Evolutionary conservation across 2,113 vertebrate genomes (phyloP), one percentile per base, ranked within the genome.

Genomic region (Brachyistius frenatus): DNA sequence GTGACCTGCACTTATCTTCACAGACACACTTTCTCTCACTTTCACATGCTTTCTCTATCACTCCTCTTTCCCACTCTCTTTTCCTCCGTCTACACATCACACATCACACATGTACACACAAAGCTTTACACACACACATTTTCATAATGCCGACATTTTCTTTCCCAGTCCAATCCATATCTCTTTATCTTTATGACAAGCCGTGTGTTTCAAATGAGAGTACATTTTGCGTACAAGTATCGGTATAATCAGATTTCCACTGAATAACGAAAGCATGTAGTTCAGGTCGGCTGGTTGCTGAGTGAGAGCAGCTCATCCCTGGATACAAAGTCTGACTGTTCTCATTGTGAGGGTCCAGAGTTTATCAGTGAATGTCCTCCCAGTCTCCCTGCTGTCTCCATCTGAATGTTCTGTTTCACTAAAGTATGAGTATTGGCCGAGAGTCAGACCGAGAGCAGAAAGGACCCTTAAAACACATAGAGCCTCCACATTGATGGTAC

Each of bases 311-410:
- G 82, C 77, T 76, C 83, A 70, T 91, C 87, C 15, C 64, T 60
- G 53, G 33, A 56, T 65, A 53, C 79, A 84, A 58, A 72, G 81
- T 84, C 87, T 93, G 88, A 93, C 91, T 92, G 90, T 92, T 91
- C 86, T 93, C 91, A 91, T 92, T 93, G 93, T 92, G 56, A 66
- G 67, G 23, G 82, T 88, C 91, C 90, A 92, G 83, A 87, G 89
- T 91, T 92, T 94, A 94, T 95, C 93, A 92, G 87, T 81, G 79
- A 88, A 90, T 84, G 84, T 91, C 90, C 91, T 90, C 88, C 92
- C 91, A 81, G 90, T 84, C 84, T 85, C 83, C 23, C 66, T 79
- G 80, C 56, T 56, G 82, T 88, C 89, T 91, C 85, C 91, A 66
- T 91, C 88, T 91, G 81, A 92, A 92, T 90, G 88, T 90, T 86